phyloP scores from a whole-genome alignment of 1,140 invertebrate species.

The Drosophila nigromelanica region DNA sequence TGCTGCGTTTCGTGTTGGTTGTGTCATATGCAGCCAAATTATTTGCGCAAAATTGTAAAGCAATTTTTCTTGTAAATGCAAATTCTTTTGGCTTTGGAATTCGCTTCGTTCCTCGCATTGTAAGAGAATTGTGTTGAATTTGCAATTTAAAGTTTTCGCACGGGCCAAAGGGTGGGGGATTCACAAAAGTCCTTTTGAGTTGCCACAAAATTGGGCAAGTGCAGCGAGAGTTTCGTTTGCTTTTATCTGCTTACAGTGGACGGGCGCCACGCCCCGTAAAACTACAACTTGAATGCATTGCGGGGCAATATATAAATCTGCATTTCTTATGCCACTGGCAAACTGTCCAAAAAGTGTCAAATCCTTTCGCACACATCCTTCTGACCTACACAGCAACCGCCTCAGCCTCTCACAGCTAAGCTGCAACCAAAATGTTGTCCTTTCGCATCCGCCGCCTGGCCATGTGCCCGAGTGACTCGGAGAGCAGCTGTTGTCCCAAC shows the following conservation, averaged over 20 bases:
- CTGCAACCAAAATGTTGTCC: conserved; percentile 25
- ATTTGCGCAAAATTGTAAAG: conserved; percentile 38
- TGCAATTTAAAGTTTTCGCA: conserved; percentile 53
- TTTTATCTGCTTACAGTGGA: conserved; percentile 37
- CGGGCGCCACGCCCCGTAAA: not conserved
- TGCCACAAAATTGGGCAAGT: conserved; percentile 34
- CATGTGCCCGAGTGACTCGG: conserved; percentile 8
- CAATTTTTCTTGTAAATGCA: conserved; percentile 46
- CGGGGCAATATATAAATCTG: conserved; percentile 33
- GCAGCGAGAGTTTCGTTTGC: conserved; percentile 41
- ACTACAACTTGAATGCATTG: conserved; percentile 15
- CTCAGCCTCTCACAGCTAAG: conserved; percentile 7
- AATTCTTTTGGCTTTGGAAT: conserved; percentile 48
- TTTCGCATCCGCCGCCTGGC: conserved; percentile 4
- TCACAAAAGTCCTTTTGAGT: conserved; percentile 37
- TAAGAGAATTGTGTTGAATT: conserved; percentile 43
- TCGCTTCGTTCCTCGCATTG: conserved; percentile 3
- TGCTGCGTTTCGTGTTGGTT: conserved; percentile 11
- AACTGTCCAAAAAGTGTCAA: conserved; percentile 50
- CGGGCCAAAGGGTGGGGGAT: not conserved
- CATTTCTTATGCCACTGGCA: conserved; percentile 32
- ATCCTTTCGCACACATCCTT: conserved; percentile 36
- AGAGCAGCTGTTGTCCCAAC: conserved; percentile 22
- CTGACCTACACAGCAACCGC: conserved; percentile 25
- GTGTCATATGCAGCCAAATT: conserved; percentile 45